Conservation (phyloP, 2,797 vertebrate genomes). For the Ibycter americanus region DNA sequence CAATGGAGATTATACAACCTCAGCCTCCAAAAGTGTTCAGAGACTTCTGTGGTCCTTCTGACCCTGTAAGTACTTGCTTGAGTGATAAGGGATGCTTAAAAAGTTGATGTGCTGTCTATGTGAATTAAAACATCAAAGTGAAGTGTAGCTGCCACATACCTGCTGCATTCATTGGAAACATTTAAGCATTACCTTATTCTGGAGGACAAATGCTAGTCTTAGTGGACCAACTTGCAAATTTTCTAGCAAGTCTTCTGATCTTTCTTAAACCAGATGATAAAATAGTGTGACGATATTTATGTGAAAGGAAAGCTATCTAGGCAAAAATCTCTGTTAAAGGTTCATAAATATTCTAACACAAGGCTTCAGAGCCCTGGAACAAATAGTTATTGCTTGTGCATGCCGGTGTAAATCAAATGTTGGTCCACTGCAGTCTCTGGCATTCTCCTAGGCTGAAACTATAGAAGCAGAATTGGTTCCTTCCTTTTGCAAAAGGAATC, state of each 20-base stretch:
- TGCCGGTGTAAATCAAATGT: not conserved
- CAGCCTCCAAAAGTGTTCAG: constrained; percentile 85
- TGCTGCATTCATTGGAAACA: not conserved
- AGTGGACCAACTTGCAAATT: not conserved
- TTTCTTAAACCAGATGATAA: not conserved
- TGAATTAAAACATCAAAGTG: not conserved
- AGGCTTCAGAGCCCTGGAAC: not conserved
- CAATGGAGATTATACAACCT: constrained; percentile 84
- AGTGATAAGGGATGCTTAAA: not conserved
- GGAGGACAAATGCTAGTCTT: not conserved
- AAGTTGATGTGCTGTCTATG: not conserved
- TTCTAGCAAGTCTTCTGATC: not conserved
- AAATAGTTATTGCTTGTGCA: not conserved
- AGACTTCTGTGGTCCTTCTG: constrained; percentile 91
- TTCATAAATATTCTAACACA: not conserved
- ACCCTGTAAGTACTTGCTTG: constrained; percentile 88
- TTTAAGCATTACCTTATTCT: not conserved
- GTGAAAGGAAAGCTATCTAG: not conserved
- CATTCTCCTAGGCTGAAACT: not conserved
- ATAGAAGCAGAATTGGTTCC: not conserved
- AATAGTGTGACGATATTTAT: not conserved
- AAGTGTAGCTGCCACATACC: not conserved
- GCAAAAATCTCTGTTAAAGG: not conserved
- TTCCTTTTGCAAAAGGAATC: not conserved
- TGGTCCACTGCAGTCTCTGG: not conserved